These are phyloP conservation scores for Anarsia innoxiella DNA, from an alignment of 2,888 invertebrate species.

Conservation along the genomic window DNA sequence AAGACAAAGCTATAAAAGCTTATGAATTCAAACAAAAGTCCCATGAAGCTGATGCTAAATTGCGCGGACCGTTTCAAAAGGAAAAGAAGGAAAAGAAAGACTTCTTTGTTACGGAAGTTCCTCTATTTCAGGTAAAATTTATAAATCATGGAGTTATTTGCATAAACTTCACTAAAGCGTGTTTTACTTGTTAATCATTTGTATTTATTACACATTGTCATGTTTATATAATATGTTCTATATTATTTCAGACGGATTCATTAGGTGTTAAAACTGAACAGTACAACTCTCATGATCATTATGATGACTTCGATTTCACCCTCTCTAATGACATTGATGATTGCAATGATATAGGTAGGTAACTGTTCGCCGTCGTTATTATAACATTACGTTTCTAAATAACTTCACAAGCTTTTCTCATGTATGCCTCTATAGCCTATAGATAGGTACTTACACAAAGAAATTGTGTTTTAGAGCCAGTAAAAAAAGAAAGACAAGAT, in stretches of 20 bases:
- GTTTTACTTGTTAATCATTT: background rate
- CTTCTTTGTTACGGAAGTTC: conserved; percentile 7
- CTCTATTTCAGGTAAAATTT: conserved; percentile 10
- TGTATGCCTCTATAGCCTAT: too few species aligned
- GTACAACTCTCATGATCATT: conserved; percentile 27
- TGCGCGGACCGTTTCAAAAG: conserved; percentile 46
- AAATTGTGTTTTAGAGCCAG: conserved; percentile 34
- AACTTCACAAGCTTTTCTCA: too few species aligned
- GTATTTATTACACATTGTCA: conserved; percentile 2
- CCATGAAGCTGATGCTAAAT: conserved; percentile 43
- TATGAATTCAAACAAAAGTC: conserved; percentile 56
- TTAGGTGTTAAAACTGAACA: conserved; percentile 45
- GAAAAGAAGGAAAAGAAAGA: conserved; percentile 26
- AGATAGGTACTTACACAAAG: too few species aligned
- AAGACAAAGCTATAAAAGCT: conserved; percentile 48
- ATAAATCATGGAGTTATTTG: background rate
- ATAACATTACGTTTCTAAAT: too few species aligned
- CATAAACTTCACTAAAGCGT: too few species aligned
- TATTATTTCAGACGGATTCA: conserved; percentile 21
- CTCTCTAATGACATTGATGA: conserved; percentile 31
- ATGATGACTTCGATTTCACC: conserved; percentile 36
- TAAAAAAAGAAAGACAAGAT: conserved; percentile 36
- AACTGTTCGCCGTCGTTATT: too few species aligned
- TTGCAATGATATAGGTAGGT: too few species aligned
- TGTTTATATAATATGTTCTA: background rate